Conservation (phyloP, 1,140 invertebrate species). For the Harpegnathos saltator region DNA sequence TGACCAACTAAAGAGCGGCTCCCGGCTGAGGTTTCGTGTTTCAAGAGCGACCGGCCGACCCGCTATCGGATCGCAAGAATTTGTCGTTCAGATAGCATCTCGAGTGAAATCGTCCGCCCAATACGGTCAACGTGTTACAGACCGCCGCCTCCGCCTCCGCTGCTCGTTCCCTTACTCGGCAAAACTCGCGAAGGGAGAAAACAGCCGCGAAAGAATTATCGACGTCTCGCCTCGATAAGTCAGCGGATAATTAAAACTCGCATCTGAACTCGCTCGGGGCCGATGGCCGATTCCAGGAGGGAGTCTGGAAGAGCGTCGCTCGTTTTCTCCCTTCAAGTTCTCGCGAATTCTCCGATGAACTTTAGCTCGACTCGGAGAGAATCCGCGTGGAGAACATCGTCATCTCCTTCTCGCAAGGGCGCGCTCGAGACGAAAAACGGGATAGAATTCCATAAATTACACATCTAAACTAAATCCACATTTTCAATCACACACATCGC, state of each 20-base stretch:
- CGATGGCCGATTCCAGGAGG: no score
- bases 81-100: conserved; percentile 26
- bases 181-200: not conserved
- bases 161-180: not conserved
- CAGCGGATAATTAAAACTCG: no score
- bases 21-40: conserved; percentile 11
- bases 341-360: no score
- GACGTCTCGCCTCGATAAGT: no score
- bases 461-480: no score
- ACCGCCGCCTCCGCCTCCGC: not conserved
- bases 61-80: conserved; percentile 41
- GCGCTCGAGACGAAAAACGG: no score
- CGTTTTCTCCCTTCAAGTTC: no score
- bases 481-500: not conserved
- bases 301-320: no score
- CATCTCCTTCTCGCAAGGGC: no score
- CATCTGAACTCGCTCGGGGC: no score
- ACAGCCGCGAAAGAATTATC: not conserved
- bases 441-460: not conserved
- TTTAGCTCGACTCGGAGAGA: no score
- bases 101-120: conserved; percentile 18
- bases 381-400: no score
- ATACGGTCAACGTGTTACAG: conserved; percentile 11
- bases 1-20: not conserved
- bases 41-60: conserved; percentile 5